phyloP scores from a whole-genome alignment of 2,797 vertebrate genomes.

The Ceryle rudis region DNA sequence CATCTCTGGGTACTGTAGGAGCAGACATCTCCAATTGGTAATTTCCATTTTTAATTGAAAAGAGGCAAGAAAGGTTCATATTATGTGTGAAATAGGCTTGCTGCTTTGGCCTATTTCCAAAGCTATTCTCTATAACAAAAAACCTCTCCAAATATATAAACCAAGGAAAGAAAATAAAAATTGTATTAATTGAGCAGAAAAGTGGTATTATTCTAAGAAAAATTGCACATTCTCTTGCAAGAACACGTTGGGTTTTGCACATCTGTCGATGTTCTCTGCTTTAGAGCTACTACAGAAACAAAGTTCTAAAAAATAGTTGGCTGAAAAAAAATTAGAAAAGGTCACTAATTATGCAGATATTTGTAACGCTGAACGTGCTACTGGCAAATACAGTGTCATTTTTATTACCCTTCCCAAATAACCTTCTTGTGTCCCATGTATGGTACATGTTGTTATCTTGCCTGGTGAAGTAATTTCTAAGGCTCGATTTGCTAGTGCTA shows the following conservation, averaged over 20 bases:
- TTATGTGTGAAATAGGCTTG: neutral
- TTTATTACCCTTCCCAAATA: neutral
- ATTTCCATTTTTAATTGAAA: neutral
- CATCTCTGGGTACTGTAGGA: neutral
- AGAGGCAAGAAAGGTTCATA: neutral
- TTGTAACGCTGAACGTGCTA: neutral
- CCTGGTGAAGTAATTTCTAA: neutral
- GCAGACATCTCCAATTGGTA: neutral
- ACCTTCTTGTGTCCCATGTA: rapidly evolving
- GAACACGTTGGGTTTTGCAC: neutral
- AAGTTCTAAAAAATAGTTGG: neutral
- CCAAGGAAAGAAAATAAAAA: neutral
- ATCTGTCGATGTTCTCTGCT: neutral
- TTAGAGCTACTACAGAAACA: neutral
- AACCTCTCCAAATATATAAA: neutral
- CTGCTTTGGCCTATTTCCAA: neutral
- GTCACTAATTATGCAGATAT: neutral
- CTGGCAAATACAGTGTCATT: neutral
- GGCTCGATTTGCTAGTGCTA: neutral
- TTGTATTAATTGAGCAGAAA: neutral
- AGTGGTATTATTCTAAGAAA: neutral
- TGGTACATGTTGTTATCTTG: neutral
- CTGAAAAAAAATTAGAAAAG: neutral
- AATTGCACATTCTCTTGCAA: neutral
- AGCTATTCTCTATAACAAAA: neutral